Evolutionary conservation across 1,140 invertebrate genomes (phyloP), one percentile per base, ranked within the genome.

Genomic region (Zaprionus kolodkinae): DNA sequence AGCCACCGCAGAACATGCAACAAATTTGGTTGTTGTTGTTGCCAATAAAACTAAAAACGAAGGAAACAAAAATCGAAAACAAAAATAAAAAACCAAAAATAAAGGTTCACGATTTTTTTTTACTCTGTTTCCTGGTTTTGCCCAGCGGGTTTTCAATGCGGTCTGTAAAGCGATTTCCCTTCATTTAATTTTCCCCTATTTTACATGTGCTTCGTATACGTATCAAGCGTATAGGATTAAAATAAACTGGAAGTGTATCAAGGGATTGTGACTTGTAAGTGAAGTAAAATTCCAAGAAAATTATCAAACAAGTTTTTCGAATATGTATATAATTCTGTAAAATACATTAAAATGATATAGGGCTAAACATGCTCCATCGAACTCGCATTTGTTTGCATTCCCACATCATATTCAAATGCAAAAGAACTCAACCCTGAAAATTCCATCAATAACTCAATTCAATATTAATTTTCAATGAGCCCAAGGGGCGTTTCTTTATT

Each of bases 381-480:
- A 3, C 45, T 17, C 21, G 11, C 3, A 2, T 17, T 1, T 50
- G 45, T 25, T 50, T 50, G 10, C 7, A 3, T 15, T 7, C 3
- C 3, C 17, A 17, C 10, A 67, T 25, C 43, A 40, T 40, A 40
- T 21, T 21, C 21, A 67, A 55, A 59, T 36, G 45, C 35, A 38
- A 48, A 27, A 35, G 30, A 60, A 67, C 55, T 48, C 3, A 17
- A 35, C 1, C 43, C 12, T 30, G 50, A 60, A 60, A 60, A 60
- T 21, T 27, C 45, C 66, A 69, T 69, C 57, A 69, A 69, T 61
- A 50, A 61, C 33, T 36, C 25, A 60, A 52, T 50, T 60, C 36
- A 60, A 48, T 61, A 45, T 45, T 45, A 45, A 45, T 45, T 45
- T 45, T 15, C n/a, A 45, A 45, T 45, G n/a, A 9, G 40, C 40